A percentile compares a stretch with the other conserved stretches of the same genome.
Conservation (phyloP, 2,888 invertebrate species). For the Cryptosula pallasiana region DNA sequence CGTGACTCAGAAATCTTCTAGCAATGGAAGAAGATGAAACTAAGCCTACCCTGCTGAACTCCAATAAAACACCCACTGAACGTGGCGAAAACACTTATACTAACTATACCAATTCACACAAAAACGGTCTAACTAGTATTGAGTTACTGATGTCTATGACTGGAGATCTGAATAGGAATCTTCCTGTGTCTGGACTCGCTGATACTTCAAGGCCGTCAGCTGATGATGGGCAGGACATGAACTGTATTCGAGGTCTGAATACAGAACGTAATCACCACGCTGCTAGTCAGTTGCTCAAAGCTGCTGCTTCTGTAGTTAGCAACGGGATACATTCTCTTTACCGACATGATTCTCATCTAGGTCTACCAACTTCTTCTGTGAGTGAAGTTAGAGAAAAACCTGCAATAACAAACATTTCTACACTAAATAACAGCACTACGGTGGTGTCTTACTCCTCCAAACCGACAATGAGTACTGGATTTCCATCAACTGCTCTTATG, state of each 20-base stretch:
- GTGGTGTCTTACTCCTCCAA: slow-evolving; percentile 1
- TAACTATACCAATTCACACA: not conserved
- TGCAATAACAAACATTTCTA: not conserved
- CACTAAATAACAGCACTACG: slow-evolving; percentile 4
- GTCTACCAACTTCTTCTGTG: not conserved
- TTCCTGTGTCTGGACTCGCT: not conserved
- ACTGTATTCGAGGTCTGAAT: not conserved
- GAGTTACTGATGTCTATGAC: slow-evolving; percentile 9
- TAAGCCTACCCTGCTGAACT: not conserved
- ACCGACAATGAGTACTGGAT: slow-evolving; percentile 17
- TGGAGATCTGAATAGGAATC: slow-evolving; percentile 13
- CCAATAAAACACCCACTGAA: not conserved
- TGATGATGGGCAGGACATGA: not conserved
- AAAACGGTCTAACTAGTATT: not conserved
- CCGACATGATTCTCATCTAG: not conserved
- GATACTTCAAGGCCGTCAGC: not conserved
- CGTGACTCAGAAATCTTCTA: too few species aligned
- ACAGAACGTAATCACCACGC: not conserved
- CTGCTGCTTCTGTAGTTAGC: slow-evolving; percentile 8
- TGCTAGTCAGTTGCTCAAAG: slow-evolving; percentile 15
- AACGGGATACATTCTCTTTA: not conserved
- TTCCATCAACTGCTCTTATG: not conserved
- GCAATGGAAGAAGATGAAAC: slow-evolving; percentile 21
- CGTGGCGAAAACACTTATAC: not conserved
- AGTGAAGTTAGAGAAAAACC: not conserved